Evolutionary conservation across 92 coral and sea anemone genomes (phyloP).

Genomic region (Porites rus): DNA sequence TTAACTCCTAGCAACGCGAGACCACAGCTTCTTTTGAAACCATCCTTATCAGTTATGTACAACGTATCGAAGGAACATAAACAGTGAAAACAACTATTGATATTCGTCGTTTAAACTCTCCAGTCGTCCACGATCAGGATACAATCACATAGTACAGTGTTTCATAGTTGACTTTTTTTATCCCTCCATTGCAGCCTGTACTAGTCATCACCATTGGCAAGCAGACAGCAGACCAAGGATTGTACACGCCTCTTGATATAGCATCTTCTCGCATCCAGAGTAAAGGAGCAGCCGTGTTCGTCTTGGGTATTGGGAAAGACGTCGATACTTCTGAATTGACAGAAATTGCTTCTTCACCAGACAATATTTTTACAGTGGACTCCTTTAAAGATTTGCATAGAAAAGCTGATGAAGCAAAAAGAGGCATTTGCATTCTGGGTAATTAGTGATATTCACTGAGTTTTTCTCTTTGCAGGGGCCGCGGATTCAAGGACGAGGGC

Average conservation of each 20-base stretch:
- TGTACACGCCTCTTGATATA: neutral
- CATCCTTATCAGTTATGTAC: no score
- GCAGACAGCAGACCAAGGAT: conserved; percentile 46
- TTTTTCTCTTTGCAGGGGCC: no score
- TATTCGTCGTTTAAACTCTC: no score
- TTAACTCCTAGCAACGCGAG: no score
- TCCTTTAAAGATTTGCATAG: neutral
- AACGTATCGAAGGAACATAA: no score
- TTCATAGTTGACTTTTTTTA: no score
- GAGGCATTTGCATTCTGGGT: neutral
- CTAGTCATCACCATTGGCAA: conserved; percentile 6
- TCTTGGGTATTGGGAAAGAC: conserved; percentile 44
- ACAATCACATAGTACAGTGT: no score
- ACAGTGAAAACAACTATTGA: no score
- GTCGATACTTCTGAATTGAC: conserved; percentile 34
- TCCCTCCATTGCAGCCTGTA: neutral
- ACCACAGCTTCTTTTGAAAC: no score
- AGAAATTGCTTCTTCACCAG: conserved; percentile 45
- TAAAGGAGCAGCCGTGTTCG: conserved; percentile 51
- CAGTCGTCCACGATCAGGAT: no score
- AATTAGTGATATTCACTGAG: no score
- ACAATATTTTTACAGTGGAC: neutral
- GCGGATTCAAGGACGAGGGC: no score
- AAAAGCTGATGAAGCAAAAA: neutral
- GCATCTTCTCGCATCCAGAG: conserved; percentile 14